Conservation (phyloP, 2,113 vertebrate species). For the Panthera tigris region DNA sequence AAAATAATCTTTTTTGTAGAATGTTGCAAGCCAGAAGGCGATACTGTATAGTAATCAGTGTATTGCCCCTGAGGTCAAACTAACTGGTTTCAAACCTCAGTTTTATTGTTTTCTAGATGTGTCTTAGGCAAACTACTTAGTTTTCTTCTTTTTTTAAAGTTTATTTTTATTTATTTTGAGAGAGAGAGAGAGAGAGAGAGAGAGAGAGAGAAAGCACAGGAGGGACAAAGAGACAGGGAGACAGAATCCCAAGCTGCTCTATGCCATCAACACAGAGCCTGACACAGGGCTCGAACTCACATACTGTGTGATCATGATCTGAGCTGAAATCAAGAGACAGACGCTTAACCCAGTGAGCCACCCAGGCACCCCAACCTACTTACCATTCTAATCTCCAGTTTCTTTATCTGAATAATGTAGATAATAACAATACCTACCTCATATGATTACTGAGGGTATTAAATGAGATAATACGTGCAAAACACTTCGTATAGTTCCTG, state of each 20-base stretch:
- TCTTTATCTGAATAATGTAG: neutral
- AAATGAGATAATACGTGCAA: neutral
- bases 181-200: no score
- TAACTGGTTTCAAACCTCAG: neutral
- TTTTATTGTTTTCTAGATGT: neutral
- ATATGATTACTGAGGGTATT: neutral
- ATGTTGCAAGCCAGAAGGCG: neutral
- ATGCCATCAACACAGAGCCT: no score
- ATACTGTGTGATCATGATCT: no score
- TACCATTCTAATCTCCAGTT: neutral
- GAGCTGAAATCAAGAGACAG: no score
- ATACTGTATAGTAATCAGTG: rapidly evolving
- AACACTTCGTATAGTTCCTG: neutral
- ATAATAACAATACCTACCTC: neutral
- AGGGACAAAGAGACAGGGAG: no score
- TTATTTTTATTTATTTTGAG: no score
- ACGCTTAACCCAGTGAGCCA: no score
- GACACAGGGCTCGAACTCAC: no score
- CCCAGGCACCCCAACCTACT: neutral
- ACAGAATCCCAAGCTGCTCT: no score
- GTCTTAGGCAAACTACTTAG: neutral
- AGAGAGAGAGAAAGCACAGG: no score
- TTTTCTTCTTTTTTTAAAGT: neutral
- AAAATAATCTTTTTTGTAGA: neutral
- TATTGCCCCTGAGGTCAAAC: rapidly evolving